Conservation (phyloP, 2,797 vertebrate species). For the Enteromius paludinosus region DNA sequence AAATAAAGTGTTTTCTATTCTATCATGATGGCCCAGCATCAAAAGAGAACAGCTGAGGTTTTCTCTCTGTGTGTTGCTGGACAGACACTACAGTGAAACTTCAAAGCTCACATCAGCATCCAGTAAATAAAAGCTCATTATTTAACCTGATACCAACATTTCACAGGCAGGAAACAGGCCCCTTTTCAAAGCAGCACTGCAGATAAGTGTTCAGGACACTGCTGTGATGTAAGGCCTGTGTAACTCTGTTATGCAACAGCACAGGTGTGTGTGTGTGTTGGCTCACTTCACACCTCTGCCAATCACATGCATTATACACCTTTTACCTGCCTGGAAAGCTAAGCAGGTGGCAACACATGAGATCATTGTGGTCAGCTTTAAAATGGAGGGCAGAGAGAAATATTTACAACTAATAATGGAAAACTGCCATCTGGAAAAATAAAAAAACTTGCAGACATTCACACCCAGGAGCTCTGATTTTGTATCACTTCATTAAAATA, state of each 20-base stretch:
- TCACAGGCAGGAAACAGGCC: not conserved
- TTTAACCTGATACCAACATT: conserved; percentile 23
- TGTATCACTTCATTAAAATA: not conserved
- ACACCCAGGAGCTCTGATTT: not conserved
- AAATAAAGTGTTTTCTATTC: too few relatives aligned
- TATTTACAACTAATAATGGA: not conserved
- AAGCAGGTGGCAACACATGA: not conserved
- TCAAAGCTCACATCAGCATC: conserved; percentile 4
- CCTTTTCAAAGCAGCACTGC: not conserved
- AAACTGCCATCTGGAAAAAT: not conserved
- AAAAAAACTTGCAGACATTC: not conserved
- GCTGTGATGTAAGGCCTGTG: conserved; percentile 41
- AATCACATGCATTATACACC: conserved; percentile 27
- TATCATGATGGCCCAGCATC: not conserved
- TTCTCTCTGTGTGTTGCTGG: not conserved
- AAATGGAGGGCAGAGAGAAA: not conserved
- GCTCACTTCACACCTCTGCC: conserved; percentile 33
- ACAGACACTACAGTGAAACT: not conserved
- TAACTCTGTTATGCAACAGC: conserved; percentile 35
- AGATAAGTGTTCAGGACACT: conserved; percentile 19
- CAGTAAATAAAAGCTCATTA: conserved; percentile 11
- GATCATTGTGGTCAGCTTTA: conserved; percentile 14
- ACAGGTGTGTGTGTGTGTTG: conserved; percentile 25
- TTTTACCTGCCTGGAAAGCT: conserved; percentile 1
- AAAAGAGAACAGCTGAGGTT: not conserved